Evolutionary conservation across 2,797 vertebrate genomes (phyloP).

Genomic region (Masticophis lateralis): DNA sequence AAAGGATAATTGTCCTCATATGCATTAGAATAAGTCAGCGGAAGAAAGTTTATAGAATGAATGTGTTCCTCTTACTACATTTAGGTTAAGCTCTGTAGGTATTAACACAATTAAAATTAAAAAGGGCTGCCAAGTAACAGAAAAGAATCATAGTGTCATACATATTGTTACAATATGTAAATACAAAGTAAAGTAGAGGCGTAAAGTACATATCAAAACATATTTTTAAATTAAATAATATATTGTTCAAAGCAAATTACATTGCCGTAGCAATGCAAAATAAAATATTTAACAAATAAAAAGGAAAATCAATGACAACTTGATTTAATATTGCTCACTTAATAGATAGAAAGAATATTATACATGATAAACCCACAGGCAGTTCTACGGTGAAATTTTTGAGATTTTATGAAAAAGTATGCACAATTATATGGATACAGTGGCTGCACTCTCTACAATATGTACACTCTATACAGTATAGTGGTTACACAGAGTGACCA

Average conservation of each 20-base stretch:
- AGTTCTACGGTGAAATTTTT: background rate
- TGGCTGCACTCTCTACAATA: background rate
- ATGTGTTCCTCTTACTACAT: slow-evolving; percentile 32
- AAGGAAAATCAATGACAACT: background rate
- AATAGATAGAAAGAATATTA: slow-evolving; percentile 3
- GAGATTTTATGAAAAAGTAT: background rate
- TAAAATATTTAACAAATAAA: background rate
- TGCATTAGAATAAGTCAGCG: slow-evolving; percentile 50
- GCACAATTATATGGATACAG: background rate
- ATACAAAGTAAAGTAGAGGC: background rate
- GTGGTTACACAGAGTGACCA: background rate
- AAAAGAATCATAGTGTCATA: background rate
- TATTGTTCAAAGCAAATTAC: slow-evolving; percentile 13
- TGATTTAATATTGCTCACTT: slow-evolving; percentile 25
- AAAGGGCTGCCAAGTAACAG: slow-evolving; percentile 17
- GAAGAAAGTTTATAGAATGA: slow-evolving; percentile 33
- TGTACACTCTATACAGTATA: background rate
- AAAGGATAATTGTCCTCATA: slow-evolving; percentile 62
- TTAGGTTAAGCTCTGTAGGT: slow-evolving; percentile 16
- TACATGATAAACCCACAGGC: background rate
- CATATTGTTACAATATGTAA: background rate
- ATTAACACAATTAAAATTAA: slow-evolving; percentile 43
- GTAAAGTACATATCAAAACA: slow-evolving; percentile 8
- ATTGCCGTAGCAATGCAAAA: slow-evolving; percentile 1
- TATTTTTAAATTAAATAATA: background rate